A percentile compares a stretch with the other conserved stretches of the same genome.
Conservation (phyloP, 2,797 vertebrate species). For the Pangasius mekongensis region DNA sequence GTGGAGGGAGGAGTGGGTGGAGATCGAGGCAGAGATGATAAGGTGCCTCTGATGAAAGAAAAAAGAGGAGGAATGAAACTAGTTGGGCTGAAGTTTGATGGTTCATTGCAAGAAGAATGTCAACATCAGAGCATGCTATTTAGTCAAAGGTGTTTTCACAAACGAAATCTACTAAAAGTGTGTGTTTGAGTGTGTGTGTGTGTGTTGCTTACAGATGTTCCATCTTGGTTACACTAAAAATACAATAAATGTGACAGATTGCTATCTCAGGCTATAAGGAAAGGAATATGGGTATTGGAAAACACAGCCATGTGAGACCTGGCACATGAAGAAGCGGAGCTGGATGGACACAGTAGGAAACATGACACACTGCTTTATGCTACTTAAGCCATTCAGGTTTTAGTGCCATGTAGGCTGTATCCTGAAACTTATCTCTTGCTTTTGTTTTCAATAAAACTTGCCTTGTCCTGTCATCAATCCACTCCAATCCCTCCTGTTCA, state of each 20-base stretch:
- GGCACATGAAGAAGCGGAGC: neutral
- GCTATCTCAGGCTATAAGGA: neutral
- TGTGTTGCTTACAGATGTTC: slow-evolving; percentile 46
- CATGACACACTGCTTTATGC: slow-evolving; percentile 18
- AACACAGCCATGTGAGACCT: neutral
- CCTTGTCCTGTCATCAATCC: neutral
- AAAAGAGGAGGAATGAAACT: slow-evolving; percentile 68
- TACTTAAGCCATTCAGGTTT: slow-evolving; percentile 34
- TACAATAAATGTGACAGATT: neutral
- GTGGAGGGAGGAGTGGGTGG: slow-evolving; percentile 22
- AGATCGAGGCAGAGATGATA: slow-evolving; percentile 55
- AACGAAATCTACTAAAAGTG: slow-evolving; percentile 36
- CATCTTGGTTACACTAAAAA: slow-evolving; percentile 1
- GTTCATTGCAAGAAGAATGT: slow-evolving; percentile 80
- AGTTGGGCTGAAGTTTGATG: slow-evolving; percentile 73
- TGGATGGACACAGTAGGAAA: neutral
- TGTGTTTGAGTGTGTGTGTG: neutral
- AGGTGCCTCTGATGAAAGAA: slow-evolving; percentile 77
- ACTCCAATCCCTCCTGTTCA: neutral
- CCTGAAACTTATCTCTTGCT: neutral
- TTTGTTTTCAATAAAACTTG: neutral
- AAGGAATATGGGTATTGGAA: neutral
- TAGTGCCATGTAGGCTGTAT: slow-evolving; percentile 36
- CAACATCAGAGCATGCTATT: slow-evolving; percentile 74
- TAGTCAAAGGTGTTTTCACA: slow-evolving; percentile 68